Evolutionary conservation across 2,888 invertebrate genomes (phyloP).

Genomic region (Eristalis pertinax): DNA sequence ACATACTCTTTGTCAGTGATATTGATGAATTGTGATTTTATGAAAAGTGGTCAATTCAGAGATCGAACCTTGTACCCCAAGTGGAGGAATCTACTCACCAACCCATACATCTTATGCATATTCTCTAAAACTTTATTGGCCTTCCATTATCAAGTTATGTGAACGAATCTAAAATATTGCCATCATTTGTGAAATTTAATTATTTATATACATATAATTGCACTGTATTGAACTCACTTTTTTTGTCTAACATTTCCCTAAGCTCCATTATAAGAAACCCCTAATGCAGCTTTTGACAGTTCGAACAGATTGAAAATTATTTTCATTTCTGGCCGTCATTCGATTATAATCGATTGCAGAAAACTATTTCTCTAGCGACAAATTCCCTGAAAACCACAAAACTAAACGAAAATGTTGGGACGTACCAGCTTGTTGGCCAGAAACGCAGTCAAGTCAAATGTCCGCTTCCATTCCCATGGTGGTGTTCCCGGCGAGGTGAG

Average conservation of each 20-base stretch:
- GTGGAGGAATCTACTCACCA: too few relatives aligned
- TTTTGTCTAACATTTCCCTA: not conserved
- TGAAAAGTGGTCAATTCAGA: too few relatives aligned
- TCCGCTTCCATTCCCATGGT: slow-evolving; percentile 80
- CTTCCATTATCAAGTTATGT: too few relatives aligned
- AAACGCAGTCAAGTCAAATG: slow-evolving; percentile 78
- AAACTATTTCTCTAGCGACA: slow-evolving; percentile 2
- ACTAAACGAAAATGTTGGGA: slow-evolving; percentile 77
- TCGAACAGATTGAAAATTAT: slow-evolving; percentile 1
- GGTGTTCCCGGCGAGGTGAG: slow-evolving; percentile 83
- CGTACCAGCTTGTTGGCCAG: slow-evolving; percentile 79
- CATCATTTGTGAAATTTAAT: too few relatives aligned
- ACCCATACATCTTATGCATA: too few relatives aligned
- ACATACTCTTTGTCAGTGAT: too few relatives aligned
- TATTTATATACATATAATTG: not conserved
- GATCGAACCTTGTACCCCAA: too few relatives aligned
- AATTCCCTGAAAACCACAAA: slow-evolving; percentile 11
- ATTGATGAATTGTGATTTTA: too few relatives aligned
- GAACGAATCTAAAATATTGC: too few relatives aligned
- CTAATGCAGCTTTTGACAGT: slow-evolving; percentile 26
- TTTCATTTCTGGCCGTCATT: slow-evolving; percentile 28
- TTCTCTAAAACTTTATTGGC: too few relatives aligned
- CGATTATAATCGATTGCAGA: slow-evolving; percentile 18
- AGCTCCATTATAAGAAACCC: not conserved
- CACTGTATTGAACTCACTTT: not conserved